Base-by-base conservation (phyloP, 2,888 invertebrate genomes). In the Ethmia dodecea region DNA sequence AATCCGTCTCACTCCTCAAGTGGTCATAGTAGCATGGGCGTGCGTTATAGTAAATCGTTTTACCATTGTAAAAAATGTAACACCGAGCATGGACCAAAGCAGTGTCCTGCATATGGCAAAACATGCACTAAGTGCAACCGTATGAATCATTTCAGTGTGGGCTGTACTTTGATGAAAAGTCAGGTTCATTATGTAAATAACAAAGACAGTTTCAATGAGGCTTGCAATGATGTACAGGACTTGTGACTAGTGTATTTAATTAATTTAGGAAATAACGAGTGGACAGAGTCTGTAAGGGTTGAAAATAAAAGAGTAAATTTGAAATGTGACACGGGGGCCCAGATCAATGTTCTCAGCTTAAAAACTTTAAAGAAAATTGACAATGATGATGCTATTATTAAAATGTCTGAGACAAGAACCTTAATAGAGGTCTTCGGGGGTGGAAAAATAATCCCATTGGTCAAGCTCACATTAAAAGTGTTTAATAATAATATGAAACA, bases 371-470 rank as follows among this genome's bases (percentile, higher is more conserved):
- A 13, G 29, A 35, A 13, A 22, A 14, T 33, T 35, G 42, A 35
- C 35, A 18, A 38, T 42, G 42, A 42, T 42, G 33, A 42, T 12
- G 35, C 3, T 6, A 18, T 28, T 22, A n/a, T 5, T 29, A 35
- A 41, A n/a, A 31, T n/a, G 35, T 38, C 42, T 42, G 38, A 38
- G 42, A 38, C 42, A 38, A 36, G 3, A 30, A 32, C 15, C 25
- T 13, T 38, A 14, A n/a, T 42, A 18, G 38, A 33, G n/a, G 38
- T 25, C 2, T 38, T 33, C 18, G 40, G 36, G 22, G 40, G 40
- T 8, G 10, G 5, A 1, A 12, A 18, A 27, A 13, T 40, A 22
- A 9, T 14, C 1, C 33, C 33, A n/a, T 0, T 27, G 5, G 40
- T 35, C 1, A 32, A 40, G 18, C 5, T 18, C 18, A 18, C 18